phyloP scores from a whole-genome alignment of 2,888 invertebrate genomes.

The Drosophila niveifrons region DNA sequence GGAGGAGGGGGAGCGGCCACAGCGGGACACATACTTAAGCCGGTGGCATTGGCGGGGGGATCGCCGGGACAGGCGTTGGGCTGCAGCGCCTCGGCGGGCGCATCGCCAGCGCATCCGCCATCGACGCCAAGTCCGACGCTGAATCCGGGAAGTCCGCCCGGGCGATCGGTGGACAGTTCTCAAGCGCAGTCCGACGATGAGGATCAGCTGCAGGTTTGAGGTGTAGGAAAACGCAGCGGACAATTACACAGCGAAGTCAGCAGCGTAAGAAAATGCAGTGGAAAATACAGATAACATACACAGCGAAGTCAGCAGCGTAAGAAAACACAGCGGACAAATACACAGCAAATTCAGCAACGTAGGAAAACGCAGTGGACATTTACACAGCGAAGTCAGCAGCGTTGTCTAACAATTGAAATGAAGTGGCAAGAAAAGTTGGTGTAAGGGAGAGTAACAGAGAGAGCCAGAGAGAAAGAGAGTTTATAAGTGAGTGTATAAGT shows the following conservation, averaged over 20 bases:
- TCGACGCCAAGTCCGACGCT: constrained; percentile 85
- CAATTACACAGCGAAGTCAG: too few relatives aligned
- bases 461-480: too few relatives aligned
- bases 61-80: constrained; percentile 46
- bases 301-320: too few relatives aligned
- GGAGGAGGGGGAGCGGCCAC: constrained; percentile 7
- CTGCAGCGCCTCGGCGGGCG: constrained; percentile 26
- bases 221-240: constrained; percentile 18
- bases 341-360: too few relatives aligned
- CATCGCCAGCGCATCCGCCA: constrained; percentile 64
- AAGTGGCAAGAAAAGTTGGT: too few relatives aligned
- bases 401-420: too few relatives aligned
- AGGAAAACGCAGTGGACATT: too few relatives aligned
- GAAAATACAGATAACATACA: too few relatives aligned
- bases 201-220: constrained; percentile 85
- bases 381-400: too few relatives aligned
- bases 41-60: constrained; percentile 37
- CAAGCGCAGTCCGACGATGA: constrained; percentile 85
- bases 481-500: constrained; percentile 1
- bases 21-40: constrained; percentile 44
- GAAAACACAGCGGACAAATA: too few relatives aligned
- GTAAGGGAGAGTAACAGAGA: too few relatives aligned
- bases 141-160: constrained; percentile 85
- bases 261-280: too few relatives aligned
- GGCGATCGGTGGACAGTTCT: constrained; percentile 84